Evolutionary conservation across 2,113 vertebrate genomes (phyloP).

Genomic region (Muntiacus muntjak): DNA sequence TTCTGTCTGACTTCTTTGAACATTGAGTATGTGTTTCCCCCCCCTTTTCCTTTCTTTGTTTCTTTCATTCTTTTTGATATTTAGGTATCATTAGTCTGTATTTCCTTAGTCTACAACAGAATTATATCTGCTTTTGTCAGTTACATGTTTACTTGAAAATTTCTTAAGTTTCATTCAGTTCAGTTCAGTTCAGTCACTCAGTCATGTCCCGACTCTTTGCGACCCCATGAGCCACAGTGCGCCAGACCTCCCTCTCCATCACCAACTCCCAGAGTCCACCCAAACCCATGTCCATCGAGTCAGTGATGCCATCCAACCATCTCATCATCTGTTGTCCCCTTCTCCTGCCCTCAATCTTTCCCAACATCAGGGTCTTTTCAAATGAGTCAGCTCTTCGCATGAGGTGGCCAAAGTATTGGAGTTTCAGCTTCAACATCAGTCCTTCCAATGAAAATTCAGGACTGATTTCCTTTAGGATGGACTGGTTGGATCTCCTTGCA

Average conservation of each 20-base stretch:
- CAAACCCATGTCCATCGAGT: neutral
- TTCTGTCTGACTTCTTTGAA: constrained; percentile 17
- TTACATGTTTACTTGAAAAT: neutral
- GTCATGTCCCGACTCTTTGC: neutral
- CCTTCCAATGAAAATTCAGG: neutral
- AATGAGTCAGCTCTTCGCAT: neutral
- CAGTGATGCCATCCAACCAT: neutral
- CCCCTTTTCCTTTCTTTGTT: neutral
- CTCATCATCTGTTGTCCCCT: neutral
- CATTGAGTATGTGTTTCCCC: neutral
- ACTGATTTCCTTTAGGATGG: neutral
- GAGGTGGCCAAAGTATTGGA: neutral
- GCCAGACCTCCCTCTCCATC: neutral
- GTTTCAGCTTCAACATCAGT: neutral
- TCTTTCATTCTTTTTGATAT: neutral
- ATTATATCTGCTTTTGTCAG: neutral
- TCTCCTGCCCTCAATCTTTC: neutral
- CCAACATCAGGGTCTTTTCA: neutral
- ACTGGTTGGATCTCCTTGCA: neutral
- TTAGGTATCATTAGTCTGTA: neutral
- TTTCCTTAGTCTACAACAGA: neutral
- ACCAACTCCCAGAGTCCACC: neutral
- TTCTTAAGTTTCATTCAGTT: neutral
- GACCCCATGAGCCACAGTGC: neutral
- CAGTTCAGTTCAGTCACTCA: neutral